These are phyloP conservation scores for Peromyscus melanophrys DNA, from an alignment of 2,797 vertebrate species.

Conservation along the genomic window DNA sequence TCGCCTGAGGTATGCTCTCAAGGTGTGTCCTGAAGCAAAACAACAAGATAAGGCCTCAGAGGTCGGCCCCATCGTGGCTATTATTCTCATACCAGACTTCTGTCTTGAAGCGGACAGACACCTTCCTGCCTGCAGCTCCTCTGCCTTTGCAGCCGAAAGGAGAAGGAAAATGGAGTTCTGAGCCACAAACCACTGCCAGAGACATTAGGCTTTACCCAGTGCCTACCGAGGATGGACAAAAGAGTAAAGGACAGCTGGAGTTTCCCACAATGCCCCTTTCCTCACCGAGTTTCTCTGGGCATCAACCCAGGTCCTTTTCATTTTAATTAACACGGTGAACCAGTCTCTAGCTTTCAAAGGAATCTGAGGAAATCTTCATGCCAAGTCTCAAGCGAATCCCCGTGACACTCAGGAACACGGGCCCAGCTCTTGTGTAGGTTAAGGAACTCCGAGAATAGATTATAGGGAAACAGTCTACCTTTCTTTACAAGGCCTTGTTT, in stretches of 20 bases:
- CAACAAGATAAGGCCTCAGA: not conserved
- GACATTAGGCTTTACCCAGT: not conserved
- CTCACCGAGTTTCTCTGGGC: not conserved
- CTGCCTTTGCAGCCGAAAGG: not conserved
- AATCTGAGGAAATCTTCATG: constrained; percentile 56
- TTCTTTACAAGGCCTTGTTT: constrained; percentile 90
- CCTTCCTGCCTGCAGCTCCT: not conserved
- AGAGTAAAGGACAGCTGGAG: not conserved
- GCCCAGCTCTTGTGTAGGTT: constrained; percentile 86
- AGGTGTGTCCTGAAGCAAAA: not conserved
- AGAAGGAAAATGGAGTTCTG: not conserved
- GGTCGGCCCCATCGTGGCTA: not conserved
- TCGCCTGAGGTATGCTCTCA: not conserved
- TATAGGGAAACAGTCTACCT: constrained; percentile 90
- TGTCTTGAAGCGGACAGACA: not conserved
- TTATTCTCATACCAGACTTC: not conserved
- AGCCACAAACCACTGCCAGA: not conserved
- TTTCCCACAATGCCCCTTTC: not conserved
- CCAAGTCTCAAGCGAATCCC: constrained; percentile 54
- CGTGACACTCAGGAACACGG: constrained; percentile 17
- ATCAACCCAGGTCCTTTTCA: not conserved
- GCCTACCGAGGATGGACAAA: not conserved
- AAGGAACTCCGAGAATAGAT: constrained; percentile 89
- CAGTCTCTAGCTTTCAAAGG: constrained; percentile 70
- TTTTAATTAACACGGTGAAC: constrained; percentile 70